A percentile compares a stretch with the other conserved stretches of the same genome.
Evolutionary conservation across 2,113 vertebrate species (phyloP).

Genomic region (Vulpes ferrilata): DNA sequence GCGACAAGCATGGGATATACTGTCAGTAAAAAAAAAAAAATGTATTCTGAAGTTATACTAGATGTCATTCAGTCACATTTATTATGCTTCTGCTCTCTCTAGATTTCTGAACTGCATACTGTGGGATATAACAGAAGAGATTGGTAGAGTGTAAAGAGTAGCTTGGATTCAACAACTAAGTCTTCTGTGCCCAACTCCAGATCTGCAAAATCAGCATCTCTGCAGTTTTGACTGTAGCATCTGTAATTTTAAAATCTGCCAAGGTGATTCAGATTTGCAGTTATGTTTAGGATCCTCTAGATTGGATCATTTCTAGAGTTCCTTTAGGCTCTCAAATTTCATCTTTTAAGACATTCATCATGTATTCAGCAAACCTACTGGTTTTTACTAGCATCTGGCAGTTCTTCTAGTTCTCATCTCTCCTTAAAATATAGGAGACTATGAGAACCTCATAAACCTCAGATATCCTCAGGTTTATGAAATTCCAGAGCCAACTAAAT

Average conservation of each 20-base stretch:
- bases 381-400: neutral
- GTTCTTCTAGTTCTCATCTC: neutral
- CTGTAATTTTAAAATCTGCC: conserved; percentile 27
- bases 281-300: conserved; percentile 5
- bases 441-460: neutral
- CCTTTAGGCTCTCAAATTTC: neutral
- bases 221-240: conserved; percentile 38
- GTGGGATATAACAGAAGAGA: neutral
- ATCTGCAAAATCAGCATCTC: neutral
- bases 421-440: neutral
- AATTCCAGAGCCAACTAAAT: neutral
- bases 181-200: neutral
- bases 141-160: neutral
- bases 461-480: neutral
- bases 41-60: conserved; percentile 39
- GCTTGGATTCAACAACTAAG: neutral
- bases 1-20: neutral
- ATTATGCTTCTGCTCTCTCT: neutral
- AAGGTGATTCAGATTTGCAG: neutral
- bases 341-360: neutral
- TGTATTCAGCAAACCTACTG: neutral
- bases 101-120: conserved; percentile 4
- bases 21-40: conserved; percentile 42
- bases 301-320: conserved; percentile 29
- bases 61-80: conserved; percentile 20